A percentile compares a stretch with the other conserved stretches of the same genome.
These are phyloP conservation scores for Pseudochirops cupreus DNA, from an alignment of 2,797 vertebrate species.

Conservation along the genomic window DNA sequence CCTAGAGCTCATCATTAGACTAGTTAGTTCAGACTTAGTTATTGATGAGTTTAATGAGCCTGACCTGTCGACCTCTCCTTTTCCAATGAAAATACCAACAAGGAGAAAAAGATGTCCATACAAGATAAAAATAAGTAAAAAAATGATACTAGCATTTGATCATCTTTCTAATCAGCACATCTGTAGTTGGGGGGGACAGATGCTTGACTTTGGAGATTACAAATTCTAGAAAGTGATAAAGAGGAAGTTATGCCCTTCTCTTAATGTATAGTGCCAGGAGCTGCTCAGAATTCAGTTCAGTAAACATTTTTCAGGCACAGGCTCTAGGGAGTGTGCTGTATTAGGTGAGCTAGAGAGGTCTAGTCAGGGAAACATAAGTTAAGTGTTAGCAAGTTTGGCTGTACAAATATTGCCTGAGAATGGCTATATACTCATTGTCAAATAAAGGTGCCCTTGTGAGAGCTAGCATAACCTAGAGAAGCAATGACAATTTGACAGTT, in stretches of 20 bases:
- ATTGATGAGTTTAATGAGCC: background rate
- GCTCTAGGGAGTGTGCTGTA: background rate
- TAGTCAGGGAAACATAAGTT: too few species aligned
- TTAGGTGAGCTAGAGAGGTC: background rate
- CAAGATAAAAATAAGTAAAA: background rate
- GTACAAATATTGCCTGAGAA: slow-evolving; percentile 2
- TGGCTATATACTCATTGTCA: background rate
- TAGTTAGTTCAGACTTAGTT: background rate
- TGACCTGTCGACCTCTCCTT: background rate
- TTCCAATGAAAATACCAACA: background rate
- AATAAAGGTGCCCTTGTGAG: background rate
- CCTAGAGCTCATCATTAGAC: background rate
- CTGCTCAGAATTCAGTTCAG: background rate
- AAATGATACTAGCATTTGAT: background rate
- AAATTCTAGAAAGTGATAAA: background rate
- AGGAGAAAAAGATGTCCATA: background rate
- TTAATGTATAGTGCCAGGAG: background rate
- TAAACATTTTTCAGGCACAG: background rate
- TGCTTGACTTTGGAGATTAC: background rate
- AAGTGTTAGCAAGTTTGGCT: background rate
- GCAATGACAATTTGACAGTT: background rate
- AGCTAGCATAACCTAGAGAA: background rate
- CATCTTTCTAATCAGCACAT: background rate
- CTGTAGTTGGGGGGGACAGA: background rate
- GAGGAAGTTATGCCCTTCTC: background rate